A percentile compares a stretch with the other conserved stretches of the same genome.
Evolutionary conservation across 2,113 vertebrate species (phyloP).

Genomic region (Aramus guarauna): DNA sequence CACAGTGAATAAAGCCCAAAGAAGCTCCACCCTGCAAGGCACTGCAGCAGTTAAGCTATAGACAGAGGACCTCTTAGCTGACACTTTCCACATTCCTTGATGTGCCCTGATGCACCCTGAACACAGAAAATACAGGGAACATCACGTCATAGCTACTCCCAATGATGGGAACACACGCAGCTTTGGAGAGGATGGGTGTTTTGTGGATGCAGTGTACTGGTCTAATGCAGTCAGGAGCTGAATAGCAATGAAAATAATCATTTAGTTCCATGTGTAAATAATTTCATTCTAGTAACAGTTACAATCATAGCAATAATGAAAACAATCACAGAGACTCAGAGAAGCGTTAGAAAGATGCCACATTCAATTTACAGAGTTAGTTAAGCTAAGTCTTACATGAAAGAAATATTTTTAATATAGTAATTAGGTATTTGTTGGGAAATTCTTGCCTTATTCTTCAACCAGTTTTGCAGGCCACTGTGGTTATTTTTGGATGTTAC

Average conservation of each 20-base stretch:
- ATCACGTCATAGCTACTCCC: background rate
- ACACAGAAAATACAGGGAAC: background rate
- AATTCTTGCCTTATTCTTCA: constrained; percentile 13
- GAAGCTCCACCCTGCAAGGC: background rate
- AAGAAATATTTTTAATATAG: constrained; percentile 50
- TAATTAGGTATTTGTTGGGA: constrained; percentile 49
- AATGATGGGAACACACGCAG: background rate
- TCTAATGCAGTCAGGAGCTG: constrained; percentile 2
- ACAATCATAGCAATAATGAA: constrained; percentile 57
- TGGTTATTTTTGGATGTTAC: background rate
- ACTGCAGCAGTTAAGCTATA: too few species aligned
- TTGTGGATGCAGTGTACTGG: background rate
- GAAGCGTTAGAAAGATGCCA: constrained; percentile 57
- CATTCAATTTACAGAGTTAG: constrained; percentile 70
- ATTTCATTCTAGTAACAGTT: constrained; percentile 63
- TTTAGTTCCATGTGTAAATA: constrained; percentile 61
- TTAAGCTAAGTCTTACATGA: constrained; percentile 60
- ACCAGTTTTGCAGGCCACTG: background rate
- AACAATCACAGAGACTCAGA: constrained; percentile 63
- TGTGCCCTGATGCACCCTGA: background rate
- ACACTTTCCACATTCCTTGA: background rate
- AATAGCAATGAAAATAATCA: constrained; percentile 60
- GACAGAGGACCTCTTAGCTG: background rate
- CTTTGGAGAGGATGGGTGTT: background rate
- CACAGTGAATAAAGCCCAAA: background rate